A percentile compares a stretch with the other conserved stretches of the same genome.
Evolutionary conservation across 2,113 vertebrate species (phyloP).

Genomic region (Bos indicus): DNA sequence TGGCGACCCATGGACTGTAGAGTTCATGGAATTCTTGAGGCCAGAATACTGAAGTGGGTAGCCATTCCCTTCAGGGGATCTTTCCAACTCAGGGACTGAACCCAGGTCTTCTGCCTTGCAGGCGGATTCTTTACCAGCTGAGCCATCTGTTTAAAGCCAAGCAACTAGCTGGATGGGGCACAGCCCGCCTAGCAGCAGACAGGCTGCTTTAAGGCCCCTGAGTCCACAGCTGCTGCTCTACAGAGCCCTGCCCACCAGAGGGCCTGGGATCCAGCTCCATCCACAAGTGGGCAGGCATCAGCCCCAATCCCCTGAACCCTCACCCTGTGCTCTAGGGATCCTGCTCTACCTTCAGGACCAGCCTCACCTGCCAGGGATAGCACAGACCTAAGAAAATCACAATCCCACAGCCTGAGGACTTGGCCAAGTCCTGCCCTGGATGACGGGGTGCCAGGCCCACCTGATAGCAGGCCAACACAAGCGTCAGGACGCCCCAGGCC

Average conservation of each 20-base stretch:
- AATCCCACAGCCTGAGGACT: neutral
- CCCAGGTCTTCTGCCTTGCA: rapidly evolving
- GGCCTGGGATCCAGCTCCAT: neutral
- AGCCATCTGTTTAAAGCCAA: neutral
- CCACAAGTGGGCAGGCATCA: neutral
- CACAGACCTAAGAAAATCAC: neutral
- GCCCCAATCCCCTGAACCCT: neutral
- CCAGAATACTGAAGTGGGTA: neutral
- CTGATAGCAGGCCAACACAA: neutral
- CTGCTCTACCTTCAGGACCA: neutral
- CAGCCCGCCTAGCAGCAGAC: neutral
- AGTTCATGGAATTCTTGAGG: neutral
- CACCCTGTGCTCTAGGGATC: neutral
- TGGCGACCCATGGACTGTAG: neutral
- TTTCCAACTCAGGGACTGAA: neutral
- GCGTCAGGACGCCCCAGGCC: neutral
- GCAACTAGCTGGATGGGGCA: neutral
- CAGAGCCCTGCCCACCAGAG: neutral
- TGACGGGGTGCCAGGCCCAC: neutral
- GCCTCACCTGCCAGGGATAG: neutral
- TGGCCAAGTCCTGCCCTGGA: neutral
- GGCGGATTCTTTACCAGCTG: neutral
- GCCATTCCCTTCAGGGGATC: neutral
- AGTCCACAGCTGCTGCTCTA: neutral
- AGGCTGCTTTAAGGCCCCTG: neutral